A percentile compares a stretch with the other conserved stretches of the same genome.
Evolutionary conservation across 1,140 invertebrate species (phyloP).

Genomic region (Potamilus streckersoni): DNA sequence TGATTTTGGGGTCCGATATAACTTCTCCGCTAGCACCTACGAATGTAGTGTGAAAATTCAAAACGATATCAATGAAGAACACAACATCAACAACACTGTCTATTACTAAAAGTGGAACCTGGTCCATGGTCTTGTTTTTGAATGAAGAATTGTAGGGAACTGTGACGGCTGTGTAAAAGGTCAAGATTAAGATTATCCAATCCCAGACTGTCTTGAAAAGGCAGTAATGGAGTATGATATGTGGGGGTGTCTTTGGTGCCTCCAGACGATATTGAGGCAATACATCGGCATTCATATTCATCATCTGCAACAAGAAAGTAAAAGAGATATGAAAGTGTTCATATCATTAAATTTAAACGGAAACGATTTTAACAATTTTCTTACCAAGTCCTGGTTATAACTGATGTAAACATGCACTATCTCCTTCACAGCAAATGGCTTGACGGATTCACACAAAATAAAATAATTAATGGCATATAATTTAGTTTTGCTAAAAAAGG

Average conservation of each 20-base stretch:
- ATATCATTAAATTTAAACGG: no score
- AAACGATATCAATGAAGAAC: conserved; percentile 99
- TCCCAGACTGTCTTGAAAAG: conserved; percentile 99
- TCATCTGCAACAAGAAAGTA: conserved; percentile 79
- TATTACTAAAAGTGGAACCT: conserved; percentile 89
- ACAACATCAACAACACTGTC: conserved; percentile 98
- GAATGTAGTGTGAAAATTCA: conserved; percentile 99
- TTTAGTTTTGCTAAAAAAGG: no score
- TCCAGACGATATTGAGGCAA: conserved; percentile 99
- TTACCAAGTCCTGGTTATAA: no score
- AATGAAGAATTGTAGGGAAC: conserved; percentile 99
- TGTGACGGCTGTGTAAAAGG: conserved; percentile 99
- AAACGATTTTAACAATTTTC: no score
- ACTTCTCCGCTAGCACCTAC: conserved; percentile 96
- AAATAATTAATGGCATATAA: no score
- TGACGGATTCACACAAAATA: no score
- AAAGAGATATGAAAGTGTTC: not conserved
- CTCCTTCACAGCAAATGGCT: no score
- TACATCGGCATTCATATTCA: conserved; percentile 95
- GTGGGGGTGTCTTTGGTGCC: conserved; percentile 99
- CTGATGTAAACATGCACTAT: no score
- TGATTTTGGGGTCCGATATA: conserved; percentile 63
- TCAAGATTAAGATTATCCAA: conserved; percentile 99
- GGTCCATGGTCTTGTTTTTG: conserved; percentile 99
- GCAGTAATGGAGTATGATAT: conserved; percentile 98